Percentiles rank a stretch among this genome's conserved stretches.
These are phyloP conservation scores for Xestia xanthographa DNA, from an alignment of 2,888 invertebrate species.

Conservation along the genomic window DNA sequence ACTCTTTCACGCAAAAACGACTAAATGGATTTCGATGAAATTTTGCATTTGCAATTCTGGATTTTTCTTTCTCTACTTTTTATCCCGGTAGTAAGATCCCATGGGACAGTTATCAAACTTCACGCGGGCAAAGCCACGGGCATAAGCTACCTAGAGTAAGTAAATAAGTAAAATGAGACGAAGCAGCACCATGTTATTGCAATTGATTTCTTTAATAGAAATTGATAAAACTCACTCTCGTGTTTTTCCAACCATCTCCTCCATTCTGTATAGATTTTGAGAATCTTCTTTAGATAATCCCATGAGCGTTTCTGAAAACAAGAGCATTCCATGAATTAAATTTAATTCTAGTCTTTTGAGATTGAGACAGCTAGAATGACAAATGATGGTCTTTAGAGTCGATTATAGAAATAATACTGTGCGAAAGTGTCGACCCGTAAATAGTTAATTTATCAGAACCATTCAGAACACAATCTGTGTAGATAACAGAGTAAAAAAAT, in stretches of 20 bases:
- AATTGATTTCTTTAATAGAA: neutral
- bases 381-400: constrained; percentile 8
- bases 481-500: neutral
- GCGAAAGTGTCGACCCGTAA: neutral
- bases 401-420: neutral
- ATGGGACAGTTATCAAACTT: no score
- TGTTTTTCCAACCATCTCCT: constrained; percentile 76
- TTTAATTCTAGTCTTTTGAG: neutral
- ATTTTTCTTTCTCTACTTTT: no score
- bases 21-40: no score
- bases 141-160: no score
- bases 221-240: constrained; percentile 70
- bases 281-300: constrained; percentile 82
- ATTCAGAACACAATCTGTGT: neutral
- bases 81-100: no score
- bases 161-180: no score
- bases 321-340: neutral
- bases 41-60: no score
- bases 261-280: constrained; percentile 69
- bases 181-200: no score
- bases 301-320: constrained; percentile 83
- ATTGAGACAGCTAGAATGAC: neutral
- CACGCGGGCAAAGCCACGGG: no score
- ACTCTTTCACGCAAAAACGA: no score
- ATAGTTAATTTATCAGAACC: neutral